Evolutionary conservation across 2,888 invertebrate genomes (phyloP), one percentile per base, ranked within the genome.

Genomic region (Drosophila subquinaria): DNA sequence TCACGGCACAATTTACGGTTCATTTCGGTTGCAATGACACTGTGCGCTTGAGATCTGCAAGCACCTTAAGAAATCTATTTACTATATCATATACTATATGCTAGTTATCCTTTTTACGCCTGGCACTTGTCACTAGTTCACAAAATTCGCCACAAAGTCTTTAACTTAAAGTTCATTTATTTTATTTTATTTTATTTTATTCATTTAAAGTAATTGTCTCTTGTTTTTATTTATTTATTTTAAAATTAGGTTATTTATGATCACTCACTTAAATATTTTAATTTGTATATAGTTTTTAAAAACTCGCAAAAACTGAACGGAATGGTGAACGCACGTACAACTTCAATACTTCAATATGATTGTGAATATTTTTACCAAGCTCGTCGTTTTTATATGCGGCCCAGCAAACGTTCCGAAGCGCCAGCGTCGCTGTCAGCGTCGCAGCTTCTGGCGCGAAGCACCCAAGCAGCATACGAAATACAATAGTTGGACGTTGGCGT

Each of bases 341-440:
- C 64, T 64, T 73, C 65, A 63, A 63, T 69, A 82, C 87, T 89
- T 84, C 78, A 75, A 84, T 87, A 87, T 89, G 85, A 84, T 87
- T 87, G 89, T 88, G 85, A 85, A 82, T 81, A 89, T 82, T 88
- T 81, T 89, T 73, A 76, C 73, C 69, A 82, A 80, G 89, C 76
- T 85, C 81, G 73, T 57, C 79, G 81, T 81, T 87, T 87, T 87
- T 86, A 86, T 86, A 86, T 82, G 88, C 76, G 80, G 79, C 82
- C 75, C 74, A 82, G 82, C 78, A 74, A 73, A 70, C 76, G 71
- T 48, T 69, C 68, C 53, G 64, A 53, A 59, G 67, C 67, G 73
- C 47, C 56, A 33, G 56, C 78, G 69, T 63, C 67, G 47, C 17
- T 63, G 73, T 23, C 33, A 50, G 53, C 57, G 52, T 53, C 66